Evolutionary conservation across 2,113 vertebrate genomes (phyloP).

Genomic region (Pteronura brasiliensis): DNA sequence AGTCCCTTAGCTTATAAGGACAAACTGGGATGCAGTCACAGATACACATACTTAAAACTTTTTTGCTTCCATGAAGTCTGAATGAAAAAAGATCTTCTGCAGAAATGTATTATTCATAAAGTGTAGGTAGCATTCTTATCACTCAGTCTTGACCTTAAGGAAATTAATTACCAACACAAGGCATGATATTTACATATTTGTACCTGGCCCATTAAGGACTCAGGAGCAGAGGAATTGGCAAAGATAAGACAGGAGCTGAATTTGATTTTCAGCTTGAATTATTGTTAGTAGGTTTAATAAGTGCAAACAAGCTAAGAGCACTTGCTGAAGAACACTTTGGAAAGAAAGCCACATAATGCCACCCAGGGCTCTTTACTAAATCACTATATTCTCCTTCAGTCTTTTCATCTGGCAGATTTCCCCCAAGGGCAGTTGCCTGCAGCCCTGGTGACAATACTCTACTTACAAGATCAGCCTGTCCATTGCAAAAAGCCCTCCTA

Average conservation of each 20-base stretch:
- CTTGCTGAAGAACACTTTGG: conserved; percentile 30
- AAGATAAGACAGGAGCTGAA: conserved; percentile 27
- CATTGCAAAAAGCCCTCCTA: background rate
- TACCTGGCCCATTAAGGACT: conserved; percentile 38
- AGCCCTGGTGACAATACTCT: background rate
- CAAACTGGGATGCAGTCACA: background rate
- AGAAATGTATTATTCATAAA: conserved; percentile 65
- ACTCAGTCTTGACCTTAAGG: conserved; percentile 59
- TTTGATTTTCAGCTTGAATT: conserved; percentile 53
- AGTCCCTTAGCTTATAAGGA: background rate
- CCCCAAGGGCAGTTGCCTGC: background rate
- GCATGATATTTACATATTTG: conserved; percentile 63
- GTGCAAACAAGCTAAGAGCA: background rate
- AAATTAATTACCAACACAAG: conserved; percentile 69
- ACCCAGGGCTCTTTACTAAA: background rate
- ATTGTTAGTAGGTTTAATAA: conserved; percentile 22
- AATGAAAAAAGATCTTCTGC: conserved; percentile 7
- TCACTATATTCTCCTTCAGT: background rate
- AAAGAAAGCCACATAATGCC: background rate
- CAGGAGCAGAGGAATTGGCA: conserved; percentile 12
- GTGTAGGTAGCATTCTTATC: conserved; percentile 47
- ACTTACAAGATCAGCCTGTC: background rate
- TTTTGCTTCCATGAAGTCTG: background rate
- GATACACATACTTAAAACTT: background rate
- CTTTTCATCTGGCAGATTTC: background rate